Base-by-base conservation (phyloP, 2,888 invertebrate genomes). In the Phortica okadai region DNA sequence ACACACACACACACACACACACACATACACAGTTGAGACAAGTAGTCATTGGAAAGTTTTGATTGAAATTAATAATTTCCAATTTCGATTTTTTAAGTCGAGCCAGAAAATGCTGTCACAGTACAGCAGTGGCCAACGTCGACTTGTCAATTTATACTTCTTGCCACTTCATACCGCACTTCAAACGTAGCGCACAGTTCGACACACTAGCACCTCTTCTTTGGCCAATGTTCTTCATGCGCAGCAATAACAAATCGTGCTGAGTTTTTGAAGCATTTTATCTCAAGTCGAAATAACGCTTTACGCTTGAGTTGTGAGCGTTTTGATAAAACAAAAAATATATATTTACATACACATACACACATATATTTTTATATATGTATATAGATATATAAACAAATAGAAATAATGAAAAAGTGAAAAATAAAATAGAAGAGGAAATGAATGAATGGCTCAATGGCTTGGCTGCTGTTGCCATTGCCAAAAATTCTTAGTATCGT, bases 31-130 rank as follows among this genome's bases (percentile, higher is more conserved):
- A 50, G 10, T 50, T 3, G 3, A 11, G 5, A 6, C 50, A 50
- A 50, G 14, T 50, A 42, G 66, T 33, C 42, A 25, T 21, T 25
- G 8, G 74, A 85, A 84, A 84, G 81, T 84, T 85, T 85, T 85
- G 84, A 85, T 85, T 85, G 86, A 85, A 85, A 85, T 85, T 85
- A 84, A 85, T 85, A 85, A 84, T 85, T 85, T 85, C 79, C 86
- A 85, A 85, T 85, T 85, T 83, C 78, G 77, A 78, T 77, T 82
- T 76, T 70, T 66, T 16, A 56, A n/a, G 56, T 16, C 16, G 14
- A 14, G 16, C 56, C 56, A 56, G 0, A n/a, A 56, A 16, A n/a
- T 33, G 33, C 33, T 33, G 33, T 33, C 3, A 33, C 33, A 33
- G 33, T 33, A 33, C 33, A 33, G 33, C 33, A 33, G 33, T 33